Conservation (phyloP, 2,113 vertebrate genomes). For the Podarcis cretensis region DNA sequence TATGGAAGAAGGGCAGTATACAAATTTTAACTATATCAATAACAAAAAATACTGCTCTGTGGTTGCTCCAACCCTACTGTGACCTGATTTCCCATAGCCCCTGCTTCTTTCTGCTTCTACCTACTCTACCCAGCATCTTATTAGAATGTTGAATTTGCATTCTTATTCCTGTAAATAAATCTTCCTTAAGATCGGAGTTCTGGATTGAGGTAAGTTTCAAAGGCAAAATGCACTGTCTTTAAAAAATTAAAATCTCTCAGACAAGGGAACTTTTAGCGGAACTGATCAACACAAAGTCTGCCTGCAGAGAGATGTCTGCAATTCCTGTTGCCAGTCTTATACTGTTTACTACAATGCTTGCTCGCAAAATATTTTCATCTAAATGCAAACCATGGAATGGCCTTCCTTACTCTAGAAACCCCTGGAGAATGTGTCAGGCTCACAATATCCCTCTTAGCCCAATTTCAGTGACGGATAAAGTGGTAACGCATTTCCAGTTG, state of each 20-base stretch:
- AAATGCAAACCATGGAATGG: not conserved
- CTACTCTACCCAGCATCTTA: not conserved
- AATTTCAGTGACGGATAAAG: not conserved
- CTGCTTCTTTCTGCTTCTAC: not conserved
- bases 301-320: not conserved
- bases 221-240: not conserved
- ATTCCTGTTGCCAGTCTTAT: not conserved
- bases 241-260: not conserved
- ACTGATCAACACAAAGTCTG: not conserved
- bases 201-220: not conserved
- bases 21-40: too few species aligned
- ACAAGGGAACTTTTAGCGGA: not conserved
- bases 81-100: not conserved
- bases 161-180: not conserved
- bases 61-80: not conserved
- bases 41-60: not conserved
- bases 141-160: not conserved
- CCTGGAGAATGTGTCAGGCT: not conserved
- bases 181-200: not conserved
- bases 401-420: not conserved
- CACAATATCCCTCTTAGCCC: not conserved
- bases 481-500: not conserved
- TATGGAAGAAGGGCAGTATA: too few species aligned
- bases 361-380: not conserved
- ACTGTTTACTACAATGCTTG: not conserved